These are phyloP conservation scores for Sebastes paucispinis DNA, from an alignment of 2,797 vertebrate genomes.

Conservation along the genomic window DNA sequence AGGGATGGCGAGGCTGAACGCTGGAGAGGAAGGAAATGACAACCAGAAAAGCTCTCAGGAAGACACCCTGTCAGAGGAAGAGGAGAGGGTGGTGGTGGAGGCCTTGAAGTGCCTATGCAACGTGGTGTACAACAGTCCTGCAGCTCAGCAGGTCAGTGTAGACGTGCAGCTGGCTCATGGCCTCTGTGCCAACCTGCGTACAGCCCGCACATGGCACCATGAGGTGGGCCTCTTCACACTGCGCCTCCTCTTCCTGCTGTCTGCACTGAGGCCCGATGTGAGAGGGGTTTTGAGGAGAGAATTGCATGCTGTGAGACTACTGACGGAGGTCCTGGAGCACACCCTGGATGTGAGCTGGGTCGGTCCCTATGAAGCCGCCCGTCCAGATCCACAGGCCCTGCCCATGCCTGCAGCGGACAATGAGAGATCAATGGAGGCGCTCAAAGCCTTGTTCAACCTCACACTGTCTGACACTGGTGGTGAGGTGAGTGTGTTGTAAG, in stretches of 20 bases:
- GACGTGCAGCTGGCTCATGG: slow-evolving; percentile 90
- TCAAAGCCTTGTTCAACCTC: slow-evolving; percentile 97
- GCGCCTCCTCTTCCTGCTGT: slow-evolving; percentile 95
- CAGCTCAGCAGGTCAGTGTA: slow-evolving; percentile 92
- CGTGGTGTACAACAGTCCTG: slow-evolving; percentile 93
- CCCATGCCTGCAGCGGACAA: slow-evolving; percentile 88
- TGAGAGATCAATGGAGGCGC: slow-evolving; percentile 91
- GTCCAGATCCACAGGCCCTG: slow-evolving; percentile 80
- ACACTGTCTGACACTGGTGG: slow-evolving; percentile 88
- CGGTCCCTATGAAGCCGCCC: slow-evolving; percentile 86
- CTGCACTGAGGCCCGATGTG: slow-evolving; percentile 90
- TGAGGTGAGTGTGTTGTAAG: slow-evolving; percentile 84
- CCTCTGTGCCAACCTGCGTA: slow-evolving; percentile 87
- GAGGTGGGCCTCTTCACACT: slow-evolving; percentile 95
- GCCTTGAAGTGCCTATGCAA: slow-evolving; percentile 98
- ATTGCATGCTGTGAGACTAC: slow-evolving; percentile 85
- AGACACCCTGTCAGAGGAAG: slow-evolving; percentile 76
- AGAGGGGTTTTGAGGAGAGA: slow-evolving; percentile 86
- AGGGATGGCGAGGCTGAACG: slow-evolving; percentile 82
- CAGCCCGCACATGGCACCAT: slow-evolving; percentile 77
- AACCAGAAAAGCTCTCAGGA: slow-evolving; percentile 71
- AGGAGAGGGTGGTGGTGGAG: slow-evolving; percentile 90
- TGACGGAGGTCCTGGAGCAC: slow-evolving; percentile 92
- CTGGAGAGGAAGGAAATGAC: slow-evolving; percentile 72
- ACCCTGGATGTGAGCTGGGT: slow-evolving; percentile 91